Base-by-base conservation (phyloP, 2,888 invertebrate genomes). In the Brachypalpus laphriformis region DNA sequence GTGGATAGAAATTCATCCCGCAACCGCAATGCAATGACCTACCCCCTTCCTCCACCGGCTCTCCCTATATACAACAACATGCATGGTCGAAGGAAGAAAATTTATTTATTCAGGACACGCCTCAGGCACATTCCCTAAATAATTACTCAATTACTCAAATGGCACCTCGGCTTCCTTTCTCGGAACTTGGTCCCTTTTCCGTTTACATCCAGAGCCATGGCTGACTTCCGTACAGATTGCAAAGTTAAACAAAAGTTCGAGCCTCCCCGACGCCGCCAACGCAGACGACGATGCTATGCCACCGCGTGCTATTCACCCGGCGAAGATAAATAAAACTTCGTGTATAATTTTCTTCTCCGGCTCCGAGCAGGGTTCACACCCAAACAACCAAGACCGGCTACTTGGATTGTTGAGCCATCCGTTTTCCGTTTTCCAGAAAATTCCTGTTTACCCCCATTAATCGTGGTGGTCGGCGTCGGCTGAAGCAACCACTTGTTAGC, bases 71-170 rank as follows among this genome's bases (percentile, higher is more conserved):
- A n/a, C n/a, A n/a, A n/a, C n/a, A n/a, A 20, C 56, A 59, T 65
- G 57, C 57, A 76, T 63, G 63, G 49, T 40, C 65, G 57, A 57
- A 22, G n/a, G 65, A 31, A 25, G 31, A 0, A 18, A 57, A 65
- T 65, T 65, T 54, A 72, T 77, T 77, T 82, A 82, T 70, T 72
- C 77, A 77, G 77, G 54, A 66, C 77, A 72, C 66, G 82, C 59
- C 59, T 71, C 31, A 18, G 34, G 77, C 49, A 45, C 51, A 61
- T 71, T 66, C 51, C 45, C 18, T 66, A 82, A 82, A 77, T 82
- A 82, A 82, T 82, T 82, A 82, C 82, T 77, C 77, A 77, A 82
- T 82, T 82, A 82, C 71, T 72, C 77, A 66, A 82, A 66, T 82
- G 82, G 66, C 77, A 77, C 82, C 77, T 66, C 51, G 71, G 40